phyloP scores from a whole-genome alignment of 2,888 invertebrate species.

The Acrobasis repandana region DNA sequence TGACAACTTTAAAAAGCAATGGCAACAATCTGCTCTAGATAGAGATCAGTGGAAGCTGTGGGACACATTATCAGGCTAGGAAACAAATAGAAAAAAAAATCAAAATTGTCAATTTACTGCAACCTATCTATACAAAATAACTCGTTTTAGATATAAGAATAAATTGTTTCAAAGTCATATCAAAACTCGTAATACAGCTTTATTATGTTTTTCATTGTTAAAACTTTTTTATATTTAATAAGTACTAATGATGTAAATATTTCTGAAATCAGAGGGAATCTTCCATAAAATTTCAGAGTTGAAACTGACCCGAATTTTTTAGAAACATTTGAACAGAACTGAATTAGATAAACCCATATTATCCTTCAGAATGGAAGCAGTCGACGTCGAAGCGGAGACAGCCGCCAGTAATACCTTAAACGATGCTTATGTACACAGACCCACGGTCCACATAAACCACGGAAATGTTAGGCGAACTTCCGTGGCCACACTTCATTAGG shows the following conservation, averaged over 20 bases:
- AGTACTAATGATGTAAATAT: background rate
- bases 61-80: too few species aligned
- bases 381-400: background rate
- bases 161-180: too few species aligned
- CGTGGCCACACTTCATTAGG: background rate
- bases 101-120: too few species aligned
- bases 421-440: background rate
- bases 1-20: too few species aligned
- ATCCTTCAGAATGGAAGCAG: slow-evolving; percentile 6
- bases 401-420: background rate
- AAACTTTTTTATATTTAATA: background rate
- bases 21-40: too few species aligned
- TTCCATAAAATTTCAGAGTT: background rate
- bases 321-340: background rate
- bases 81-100: too few species aligned
- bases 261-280: background rate
- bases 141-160: too few species aligned
- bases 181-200: background rate
- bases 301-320: background rate
- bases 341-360: background rate
- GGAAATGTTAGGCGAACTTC: background rate
- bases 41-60: too few species aligned
- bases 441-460: background rate
- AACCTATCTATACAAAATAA: too few species aligned
- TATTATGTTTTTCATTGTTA: background rate